These are phyloP conservation scores for Scytalopus superciliaris DNA, from an alignment of 2,113 vertebrate genomes.

Conservation along the genomic window DNA sequence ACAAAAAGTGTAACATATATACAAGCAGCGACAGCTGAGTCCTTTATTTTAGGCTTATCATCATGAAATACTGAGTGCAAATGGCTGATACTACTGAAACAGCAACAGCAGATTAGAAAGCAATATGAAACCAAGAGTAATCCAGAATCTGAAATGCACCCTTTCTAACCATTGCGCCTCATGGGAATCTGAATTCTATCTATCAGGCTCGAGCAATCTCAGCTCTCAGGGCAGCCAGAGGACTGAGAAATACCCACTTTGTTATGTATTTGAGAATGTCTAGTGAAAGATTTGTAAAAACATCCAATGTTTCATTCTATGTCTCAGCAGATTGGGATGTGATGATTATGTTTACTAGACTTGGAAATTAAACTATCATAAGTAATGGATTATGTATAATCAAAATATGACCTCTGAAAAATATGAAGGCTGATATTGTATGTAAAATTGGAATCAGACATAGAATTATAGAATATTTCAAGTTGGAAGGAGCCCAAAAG, in stretches of 20 bases:
- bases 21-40: background rate
- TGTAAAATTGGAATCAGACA: background rate
- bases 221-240: background rate
- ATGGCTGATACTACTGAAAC: background rate
- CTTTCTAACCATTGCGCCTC: background rate
- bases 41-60: background rate
- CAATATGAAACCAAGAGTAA: background rate
- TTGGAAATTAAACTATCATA: constrained; percentile 10
- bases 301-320: background rate
- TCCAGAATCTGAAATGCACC: background rate
- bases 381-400: background rate
- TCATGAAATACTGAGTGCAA: background rate
- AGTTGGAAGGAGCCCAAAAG: background rate
- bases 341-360: constrained; percentile 11
- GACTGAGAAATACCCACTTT: background rate
- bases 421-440: background rate
- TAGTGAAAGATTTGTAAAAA: background rate
- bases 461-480: background rate
- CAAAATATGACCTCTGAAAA: background rate
- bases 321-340: background rate
- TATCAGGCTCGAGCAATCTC: background rate
- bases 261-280: background rate
- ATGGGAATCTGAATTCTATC: background rate
- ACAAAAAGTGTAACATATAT: background rate
- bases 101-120: background rate